Evolutionary conservation across 2,797 vertebrate genomes (phyloP).

Genomic region (Lophotriccus pileatus): DNA sequence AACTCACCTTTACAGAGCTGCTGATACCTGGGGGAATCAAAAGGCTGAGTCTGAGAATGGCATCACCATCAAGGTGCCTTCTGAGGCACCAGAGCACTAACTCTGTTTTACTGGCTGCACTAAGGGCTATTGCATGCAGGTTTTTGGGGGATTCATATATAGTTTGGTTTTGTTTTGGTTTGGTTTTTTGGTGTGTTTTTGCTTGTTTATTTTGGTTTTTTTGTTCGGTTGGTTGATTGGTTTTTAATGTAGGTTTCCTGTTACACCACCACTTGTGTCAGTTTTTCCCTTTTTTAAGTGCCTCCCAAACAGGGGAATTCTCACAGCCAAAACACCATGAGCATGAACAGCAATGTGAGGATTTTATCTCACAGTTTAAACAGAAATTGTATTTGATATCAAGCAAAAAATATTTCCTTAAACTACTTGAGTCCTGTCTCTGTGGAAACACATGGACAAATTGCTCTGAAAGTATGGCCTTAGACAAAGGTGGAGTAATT

Average conservation of each 20-base stretch:
- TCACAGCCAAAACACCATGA: background rate
- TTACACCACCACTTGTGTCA: background rate
- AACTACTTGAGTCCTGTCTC: background rate
- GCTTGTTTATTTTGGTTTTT: background rate
- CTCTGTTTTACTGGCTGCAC: background rate
- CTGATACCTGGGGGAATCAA: background rate
- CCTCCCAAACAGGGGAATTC: background rate
- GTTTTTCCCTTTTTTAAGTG: background rate
- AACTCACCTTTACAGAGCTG: background rate
- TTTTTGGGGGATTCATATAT: fast-evolving
- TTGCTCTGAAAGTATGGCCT: background rate
- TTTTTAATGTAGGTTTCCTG: background rate
- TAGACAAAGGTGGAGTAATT: background rate
- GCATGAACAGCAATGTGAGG: background rate
- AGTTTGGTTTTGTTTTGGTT: fast-evolving
- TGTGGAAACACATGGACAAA: background rate
- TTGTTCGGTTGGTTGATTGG: no score
- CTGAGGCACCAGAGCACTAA: background rate
- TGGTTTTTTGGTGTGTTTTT: fast-evolving
- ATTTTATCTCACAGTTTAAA: background rate
- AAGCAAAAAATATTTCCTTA: background rate
- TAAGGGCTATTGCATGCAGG: background rate
- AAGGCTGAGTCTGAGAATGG: background rate
- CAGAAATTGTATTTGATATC: background rate
- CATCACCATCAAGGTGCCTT: background rate